A percentile compares a stretch with the other conserved stretches of the same genome.
These are phyloP conservation scores for Xestobium rufovillosum DNA, from an alignment of 2,888 invertebrate genomes.

Conservation along the genomic window DNA sequence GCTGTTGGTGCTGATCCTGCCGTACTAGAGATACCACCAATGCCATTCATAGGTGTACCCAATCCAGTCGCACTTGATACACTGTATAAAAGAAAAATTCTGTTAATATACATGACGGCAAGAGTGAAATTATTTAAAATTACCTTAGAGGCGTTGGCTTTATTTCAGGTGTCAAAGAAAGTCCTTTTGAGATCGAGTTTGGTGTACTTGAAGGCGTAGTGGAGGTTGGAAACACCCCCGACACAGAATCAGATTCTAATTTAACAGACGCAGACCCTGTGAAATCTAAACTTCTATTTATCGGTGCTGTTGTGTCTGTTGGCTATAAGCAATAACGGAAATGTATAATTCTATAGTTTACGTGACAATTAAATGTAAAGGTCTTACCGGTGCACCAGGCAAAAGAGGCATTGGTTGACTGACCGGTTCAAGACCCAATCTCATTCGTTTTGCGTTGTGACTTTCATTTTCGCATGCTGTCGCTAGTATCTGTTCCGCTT, in stretches of 20 bases:
- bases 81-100: slow-evolving; percentile 26
- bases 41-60: slow-evolving; percentile 38
- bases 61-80: slow-evolving; percentile 33
- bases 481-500: slow-evolving; percentile 92
- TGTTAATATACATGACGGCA: slow-evolving; percentile 19
- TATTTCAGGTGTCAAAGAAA: slow-evolving; percentile 38
- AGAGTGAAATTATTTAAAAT: slow-evolving; percentile 8
- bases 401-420: slow-evolving; percentile 80
- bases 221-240: slow-evolving; percentile 37
- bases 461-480: slow-evolving; percentile 96
- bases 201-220: slow-evolving; percentile 47
- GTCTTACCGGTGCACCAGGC: slow-evolving; percentile 54
- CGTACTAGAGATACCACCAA: slow-evolving; percentile 42
- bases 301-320: slow-evolving; percentile 54
- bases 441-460: slow-evolving; percentile 95
- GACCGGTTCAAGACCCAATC: slow-evolving; percentile 89
- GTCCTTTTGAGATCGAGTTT: slow-evolving; percentile 46
- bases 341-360: background rate
- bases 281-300: slow-evolving; percentile 42
- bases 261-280: slow-evolving; percentile 38
- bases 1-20: slow-evolving; percentile 52
- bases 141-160: slow-evolving; percentile 42
- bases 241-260: slow-evolving; percentile 37
- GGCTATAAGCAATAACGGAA: slow-evolving; percentile 39
- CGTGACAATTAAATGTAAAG: background rate